Conservation (phyloP, 2,888 invertebrate species). For the Drosophila bunnanda region DNA sequence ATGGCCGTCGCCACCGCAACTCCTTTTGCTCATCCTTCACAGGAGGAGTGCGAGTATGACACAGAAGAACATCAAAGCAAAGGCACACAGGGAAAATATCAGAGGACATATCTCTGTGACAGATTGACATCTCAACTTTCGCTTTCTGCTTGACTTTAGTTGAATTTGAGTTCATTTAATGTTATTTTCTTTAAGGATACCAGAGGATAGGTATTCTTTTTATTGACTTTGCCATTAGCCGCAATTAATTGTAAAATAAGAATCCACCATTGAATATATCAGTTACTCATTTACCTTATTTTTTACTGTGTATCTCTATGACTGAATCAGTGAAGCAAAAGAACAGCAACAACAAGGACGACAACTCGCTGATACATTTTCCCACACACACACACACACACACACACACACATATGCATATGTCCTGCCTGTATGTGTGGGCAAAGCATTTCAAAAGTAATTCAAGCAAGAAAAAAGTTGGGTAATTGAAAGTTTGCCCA, state of each 20-base stretch:
- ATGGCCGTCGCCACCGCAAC: constrained; percentile 31
- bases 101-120: neutral
- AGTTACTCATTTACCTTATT: neutral
- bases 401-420: constrained; percentile 36
- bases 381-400: constrained; percentile 18
- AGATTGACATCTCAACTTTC: constrained; percentile 1
- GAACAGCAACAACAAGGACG: constrained; percentile 10
- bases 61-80: constrained; percentile 32
- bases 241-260: neutral
- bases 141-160: neutral
- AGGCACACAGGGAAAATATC: constrained; percentile 10
- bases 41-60: neutral
- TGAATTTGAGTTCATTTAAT: neutral
- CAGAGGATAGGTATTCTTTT: too few species aligned
- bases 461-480: constrained; percentile 78
- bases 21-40: constrained; percentile 1
- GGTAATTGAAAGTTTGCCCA: constrained; percentile 79
- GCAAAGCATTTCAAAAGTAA: constrained; percentile 73
- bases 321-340: constrained; percentile 16
- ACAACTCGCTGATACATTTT: constrained; percentile 16
- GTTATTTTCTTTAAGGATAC: neutral
- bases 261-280: too few species aligned
- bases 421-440: constrained; percentile 35
- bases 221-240: neutral
- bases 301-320: constrained; percentile 17